Evolutionary conservation across 2,888 invertebrate genomes (phyloP).

Genomic region (Cosmorhoe ocellata): DNA sequence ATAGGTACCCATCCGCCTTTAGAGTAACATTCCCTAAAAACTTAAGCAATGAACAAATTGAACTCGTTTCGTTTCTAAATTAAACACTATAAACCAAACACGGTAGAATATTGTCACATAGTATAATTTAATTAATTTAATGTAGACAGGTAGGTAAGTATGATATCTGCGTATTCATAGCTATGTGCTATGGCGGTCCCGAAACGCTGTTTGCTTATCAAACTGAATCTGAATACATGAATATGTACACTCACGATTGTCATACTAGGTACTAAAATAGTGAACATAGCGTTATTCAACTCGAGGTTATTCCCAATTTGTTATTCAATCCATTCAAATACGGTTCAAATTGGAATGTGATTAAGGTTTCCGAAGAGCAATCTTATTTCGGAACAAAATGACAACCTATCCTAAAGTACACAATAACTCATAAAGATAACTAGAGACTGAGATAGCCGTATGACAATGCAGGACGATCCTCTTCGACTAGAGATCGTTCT

Average conservation of each 20-base stretch:
- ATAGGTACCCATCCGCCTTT: too few species aligned
- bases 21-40: not conserved
- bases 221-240: conserved; percentile 61
- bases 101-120: conserved; percentile 13
- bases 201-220: conserved; percentile 50
- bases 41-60: not conserved
- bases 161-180: conserved; percentile 17
- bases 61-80: conserved; percentile 3
- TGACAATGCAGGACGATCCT: conserved; percentile 68
- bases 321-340: conserved; percentile 14
- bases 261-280: conserved; percentile 26
- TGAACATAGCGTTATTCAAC: conserved; percentile 25
- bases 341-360: conserved; percentile 3
- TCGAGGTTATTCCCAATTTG: conserved; percentile 9
- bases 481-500: conserved; percentile 68
- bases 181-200: conserved; percentile 25
- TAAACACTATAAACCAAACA: conserved; percentile 14
- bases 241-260: conserved; percentile 46
- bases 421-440: conserved; percentile 57
- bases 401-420: conserved; percentile 26
- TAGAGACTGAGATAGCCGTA: conserved; percentile 57
- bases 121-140: conserved; percentile 23
- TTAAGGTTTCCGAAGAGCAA: conserved; percentile 3
- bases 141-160: conserved; percentile 9
- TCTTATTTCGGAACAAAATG: conserved; percentile 13